phyloP scores from a whole-genome alignment of 1,140 invertebrate genomes.

The Parasteatoda tepidariorum region DNA sequence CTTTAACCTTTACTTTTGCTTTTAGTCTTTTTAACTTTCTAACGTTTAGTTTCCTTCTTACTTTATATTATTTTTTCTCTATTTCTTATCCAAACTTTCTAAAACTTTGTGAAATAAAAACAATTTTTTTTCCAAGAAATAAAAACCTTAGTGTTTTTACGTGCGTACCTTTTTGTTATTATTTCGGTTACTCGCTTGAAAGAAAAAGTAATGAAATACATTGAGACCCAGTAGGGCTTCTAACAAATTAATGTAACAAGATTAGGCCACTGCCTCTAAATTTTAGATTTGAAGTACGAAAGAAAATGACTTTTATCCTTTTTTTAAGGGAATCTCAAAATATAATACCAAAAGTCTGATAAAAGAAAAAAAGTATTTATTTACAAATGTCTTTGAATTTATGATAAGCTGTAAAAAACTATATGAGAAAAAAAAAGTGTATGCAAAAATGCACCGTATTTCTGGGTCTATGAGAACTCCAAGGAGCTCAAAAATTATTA shows the following conservation, averaged over 20 bases:
- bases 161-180: neutral
- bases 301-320: no score
- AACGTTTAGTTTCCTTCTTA: neutral
- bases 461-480: no score
- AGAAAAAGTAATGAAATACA: constrained; percentile 25
- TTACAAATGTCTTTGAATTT: no score
- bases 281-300: constrained; percentile 2
- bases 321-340: no score
- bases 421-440: no score
- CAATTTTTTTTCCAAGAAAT: neutral
- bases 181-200: neutral
- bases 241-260: constrained; percentile 4
- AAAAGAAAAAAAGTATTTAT: no score
- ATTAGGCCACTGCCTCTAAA: constrained; percentile 4
- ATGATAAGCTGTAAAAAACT: no score
- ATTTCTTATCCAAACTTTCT: constrained; percentile 3
- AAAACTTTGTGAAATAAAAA: constrained; percentile 19
- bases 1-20: constrained; percentile 17
- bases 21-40: constrained; percentile 28
- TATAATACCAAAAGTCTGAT: no score
- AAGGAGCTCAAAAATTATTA: no score
- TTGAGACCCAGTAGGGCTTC: constrained; percentile 7
- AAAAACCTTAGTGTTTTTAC: constrained; percentile 19
- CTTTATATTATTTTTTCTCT: neutral
- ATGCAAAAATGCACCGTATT: no score